Percentiles rank a stretch among this genome's conserved stretches.
phyloP scores from a whole-genome alignment of 2,797 vertebrate genomes.

The Prionace glauca region DNA sequence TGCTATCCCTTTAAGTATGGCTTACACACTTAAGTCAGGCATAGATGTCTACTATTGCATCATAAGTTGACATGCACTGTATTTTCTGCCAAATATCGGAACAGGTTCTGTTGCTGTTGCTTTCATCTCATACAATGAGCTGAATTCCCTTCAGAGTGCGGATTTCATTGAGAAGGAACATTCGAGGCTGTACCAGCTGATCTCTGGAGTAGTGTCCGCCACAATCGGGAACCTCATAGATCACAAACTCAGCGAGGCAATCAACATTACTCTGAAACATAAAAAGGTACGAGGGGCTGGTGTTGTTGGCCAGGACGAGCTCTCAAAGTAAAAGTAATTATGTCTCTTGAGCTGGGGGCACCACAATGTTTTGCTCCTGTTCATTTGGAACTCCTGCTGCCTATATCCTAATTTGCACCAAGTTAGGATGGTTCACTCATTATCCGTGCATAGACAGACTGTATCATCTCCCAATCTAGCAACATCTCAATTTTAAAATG shows the following conservation, averaged over 20 bases:
- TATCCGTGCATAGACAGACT: background rate
- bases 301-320: background rate
- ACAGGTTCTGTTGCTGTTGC: background rate
- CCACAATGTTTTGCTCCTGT: background rate
- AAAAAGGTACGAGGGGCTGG: background rate
- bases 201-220: background rate
- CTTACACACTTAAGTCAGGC: too few relatives aligned
- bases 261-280: slow-evolving; percentile 26
- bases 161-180: too few relatives aligned
- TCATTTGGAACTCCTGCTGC: background rate
- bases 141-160: background rate
- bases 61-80: background rate
- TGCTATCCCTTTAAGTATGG: background rate
- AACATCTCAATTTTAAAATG: background rate
- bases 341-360: background rate
- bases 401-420: background rate
- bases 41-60: background rate
- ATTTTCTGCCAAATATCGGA: background rate
- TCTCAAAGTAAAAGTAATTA: background rate
- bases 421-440: background rate
- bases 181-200: too few relatives aligned
- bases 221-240: background rate
- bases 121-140: background rate
- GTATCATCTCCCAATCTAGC: background rate
- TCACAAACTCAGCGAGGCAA: background rate